Evolutionary conservation across 2,113 vertebrate species (phyloP).

Genomic region (Danionella cerebrum): DNA sequence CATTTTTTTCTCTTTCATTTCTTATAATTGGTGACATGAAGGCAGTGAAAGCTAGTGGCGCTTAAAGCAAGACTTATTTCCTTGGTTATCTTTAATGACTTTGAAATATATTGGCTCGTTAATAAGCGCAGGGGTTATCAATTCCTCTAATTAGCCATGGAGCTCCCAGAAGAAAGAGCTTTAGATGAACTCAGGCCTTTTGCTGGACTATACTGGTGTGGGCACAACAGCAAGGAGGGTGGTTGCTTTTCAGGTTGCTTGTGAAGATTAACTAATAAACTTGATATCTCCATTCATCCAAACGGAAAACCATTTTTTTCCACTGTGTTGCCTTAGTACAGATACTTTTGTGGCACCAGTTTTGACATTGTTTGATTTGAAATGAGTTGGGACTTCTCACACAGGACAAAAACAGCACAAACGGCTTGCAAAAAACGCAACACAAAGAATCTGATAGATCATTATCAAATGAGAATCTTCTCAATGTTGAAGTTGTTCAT

Average conservation of each 20-base stretch:
- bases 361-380: too few species aligned
- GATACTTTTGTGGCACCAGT: too few species aligned
- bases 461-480: too few species aligned
- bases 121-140: slow-evolving; percentile 94
- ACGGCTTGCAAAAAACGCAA: too few species aligned
- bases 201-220: slow-evolving; percentile 44
- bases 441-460: too few species aligned
- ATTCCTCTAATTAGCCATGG: slow-evolving; percentile 94
- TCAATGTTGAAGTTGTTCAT: too few species aligned
- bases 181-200: slow-evolving; percentile 72
- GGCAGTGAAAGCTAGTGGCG: slow-evolving; percentile 81
- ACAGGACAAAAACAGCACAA: too few species aligned
- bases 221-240: slow-evolving; percentile 8
- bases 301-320: slow-evolving; percentile 46
- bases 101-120: slow-evolving; percentile 97
- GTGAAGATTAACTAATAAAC: slow-evolving; percentile 56
- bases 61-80: slow-evolving; percentile 94
- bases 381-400: too few species aligned
- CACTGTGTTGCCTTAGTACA: too few species aligned
- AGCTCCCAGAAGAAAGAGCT: slow-evolving; percentile 86
- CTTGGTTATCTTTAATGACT: slow-evolving; percentile 97
- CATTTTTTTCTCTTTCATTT: slow-evolving; percentile 13
- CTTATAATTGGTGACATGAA: slow-evolving; percentile 50
- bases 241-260: slow-evolving; percentile 33
- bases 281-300: slow-evolving; percentile 24